phyloP scores from a whole-genome alignment of 2,113 vertebrate species.

The Corythornis cristatus region DNA sequence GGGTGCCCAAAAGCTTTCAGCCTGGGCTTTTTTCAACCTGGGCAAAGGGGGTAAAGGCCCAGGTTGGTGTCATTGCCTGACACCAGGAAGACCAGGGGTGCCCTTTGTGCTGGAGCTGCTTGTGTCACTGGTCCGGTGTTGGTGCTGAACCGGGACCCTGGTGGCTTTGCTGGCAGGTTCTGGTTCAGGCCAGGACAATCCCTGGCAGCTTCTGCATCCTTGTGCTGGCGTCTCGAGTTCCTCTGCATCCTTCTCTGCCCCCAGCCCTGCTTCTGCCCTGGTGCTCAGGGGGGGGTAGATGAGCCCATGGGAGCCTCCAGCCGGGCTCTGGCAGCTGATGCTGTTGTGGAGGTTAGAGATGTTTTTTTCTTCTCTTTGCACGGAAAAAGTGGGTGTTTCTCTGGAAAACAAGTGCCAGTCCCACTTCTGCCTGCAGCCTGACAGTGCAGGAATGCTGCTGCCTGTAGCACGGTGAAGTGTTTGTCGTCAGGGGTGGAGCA shows the following conservation, averaged over 20 bases:
- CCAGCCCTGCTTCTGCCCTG: rapidly evolving
- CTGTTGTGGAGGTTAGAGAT: not conserved
- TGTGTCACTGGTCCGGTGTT: rapidly evolving
- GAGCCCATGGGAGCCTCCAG: rapidly evolving
- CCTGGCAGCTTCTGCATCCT: not conserved
- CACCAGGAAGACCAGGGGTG: not conserved
- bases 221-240: not conserved
- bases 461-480: not conserved
- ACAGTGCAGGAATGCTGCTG: not conserved
- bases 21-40: too few species aligned
- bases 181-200: rapidly evolving
- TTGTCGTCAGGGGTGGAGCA: not conserved
- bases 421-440: not conserved
- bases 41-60: not conserved
- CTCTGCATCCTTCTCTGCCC: not conserved
- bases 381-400: not conserved
- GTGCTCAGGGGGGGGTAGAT: not conserved
- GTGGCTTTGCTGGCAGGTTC: not conserved
- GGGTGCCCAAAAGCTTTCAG: not conserved
- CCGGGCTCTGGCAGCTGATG: not conserved
- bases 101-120: not conserved
- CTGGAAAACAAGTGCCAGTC: not conserved
- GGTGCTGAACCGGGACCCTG: rapidly evolving
- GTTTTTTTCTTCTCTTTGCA: not conserved
- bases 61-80: not conserved